Base-by-base conservation (phyloP, 1,140 invertebrate genomes). In the Tetramorium simillimum region DNA sequence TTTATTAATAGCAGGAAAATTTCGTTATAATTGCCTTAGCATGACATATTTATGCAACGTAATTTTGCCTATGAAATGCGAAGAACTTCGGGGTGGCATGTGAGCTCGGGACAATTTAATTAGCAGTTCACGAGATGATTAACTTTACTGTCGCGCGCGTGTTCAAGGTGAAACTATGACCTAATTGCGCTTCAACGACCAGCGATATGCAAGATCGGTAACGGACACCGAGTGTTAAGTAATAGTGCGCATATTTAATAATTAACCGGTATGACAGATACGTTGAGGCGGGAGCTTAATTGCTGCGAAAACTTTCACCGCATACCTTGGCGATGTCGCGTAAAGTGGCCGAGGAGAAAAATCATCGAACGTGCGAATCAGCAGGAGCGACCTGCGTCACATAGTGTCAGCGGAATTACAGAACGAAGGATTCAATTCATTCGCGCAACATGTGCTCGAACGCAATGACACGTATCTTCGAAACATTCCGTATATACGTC, bases 101-200 rank as follows among this genome's bases (percentile, higher is more conserved):
- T 78, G 75, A 78, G 82, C 58, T 12, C 10, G 37, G 60, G 37
- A 63, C 37, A 85, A 85, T 85, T 85, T 78, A 78, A 85, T 85
- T 85, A 78, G 49, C 46, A 77, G 82, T 78, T 63, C 82, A 51
- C 40, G 60, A 78, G 82, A 85, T 85, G 73, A 85, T 85, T 85
- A 85, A 85, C 82, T 85, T 85, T 77, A 65, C 24, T 43, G 46
- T 85, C 46, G 46, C 46, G 46, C 60, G 60, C 49, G 58, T 67
- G 72, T 85, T 78, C 75, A 85, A 85, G 62, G 33, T 78, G 33
- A 67, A 65, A 56, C 46, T 53, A 16, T 28, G 56, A 75, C 58
- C 73, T 78, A 85, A 85, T 85, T 78, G 33, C 49, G n/a, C 73
- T 85, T 53, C 37, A 65, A 60, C 40, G n/a, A 78, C 24, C 60